phyloP scores from a whole-genome alignment of 2,797 vertebrate species.

The Ambastaia sidthimunki region DNA sequence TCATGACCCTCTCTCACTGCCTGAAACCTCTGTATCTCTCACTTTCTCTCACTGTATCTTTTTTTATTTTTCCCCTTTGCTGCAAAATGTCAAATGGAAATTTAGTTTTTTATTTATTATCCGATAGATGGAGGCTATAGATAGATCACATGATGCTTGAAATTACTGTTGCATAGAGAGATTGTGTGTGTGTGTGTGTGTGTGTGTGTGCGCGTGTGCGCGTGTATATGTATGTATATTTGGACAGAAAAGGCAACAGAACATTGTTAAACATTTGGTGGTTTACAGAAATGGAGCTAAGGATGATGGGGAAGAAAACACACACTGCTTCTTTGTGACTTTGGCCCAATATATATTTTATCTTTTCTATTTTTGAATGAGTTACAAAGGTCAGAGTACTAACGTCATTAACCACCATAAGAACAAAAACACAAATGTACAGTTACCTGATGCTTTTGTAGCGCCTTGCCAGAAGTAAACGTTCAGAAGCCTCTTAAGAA shows the following conservation, averaged over 20 bases:
- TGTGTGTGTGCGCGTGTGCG: slow-evolving; percentile 19
- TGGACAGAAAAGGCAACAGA: background rate
- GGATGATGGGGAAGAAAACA: background rate
- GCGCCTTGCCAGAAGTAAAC: too few species aligned
- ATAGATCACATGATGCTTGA: slow-evolving; percentile 65
- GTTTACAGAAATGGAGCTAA: too few species aligned
- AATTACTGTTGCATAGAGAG: slow-evolving; percentile 68
- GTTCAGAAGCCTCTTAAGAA: too few species aligned
- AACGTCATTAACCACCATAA: slow-evolving; percentile 57
- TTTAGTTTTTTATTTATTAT: slow-evolving; percentile 38
- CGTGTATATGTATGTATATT: slow-evolving; percentile 11
- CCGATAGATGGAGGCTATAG: slow-evolving; percentile 35
- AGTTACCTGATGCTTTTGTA: background rate
- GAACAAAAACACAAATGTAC: background rate
- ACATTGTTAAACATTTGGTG: slow-evolving; percentile 5
- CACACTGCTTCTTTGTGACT: slow-evolving; percentile 69
- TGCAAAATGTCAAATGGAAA: slow-evolving; percentile 46
- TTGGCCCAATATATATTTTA: too few species aligned
- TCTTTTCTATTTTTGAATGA: background rate
- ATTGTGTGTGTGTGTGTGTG: slow-evolving; percentile 19
- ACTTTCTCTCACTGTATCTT: background rate
- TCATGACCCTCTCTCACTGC: slow-evolving; percentile 9
- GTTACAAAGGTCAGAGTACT: background rate
- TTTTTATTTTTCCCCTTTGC: background rate
- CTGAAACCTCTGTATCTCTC: background rate